These are phyloP conservation scores for Oreochromis spilurus DNA, from an alignment of 2,113 vertebrate species.

Conservation along the genomic window DNA sequence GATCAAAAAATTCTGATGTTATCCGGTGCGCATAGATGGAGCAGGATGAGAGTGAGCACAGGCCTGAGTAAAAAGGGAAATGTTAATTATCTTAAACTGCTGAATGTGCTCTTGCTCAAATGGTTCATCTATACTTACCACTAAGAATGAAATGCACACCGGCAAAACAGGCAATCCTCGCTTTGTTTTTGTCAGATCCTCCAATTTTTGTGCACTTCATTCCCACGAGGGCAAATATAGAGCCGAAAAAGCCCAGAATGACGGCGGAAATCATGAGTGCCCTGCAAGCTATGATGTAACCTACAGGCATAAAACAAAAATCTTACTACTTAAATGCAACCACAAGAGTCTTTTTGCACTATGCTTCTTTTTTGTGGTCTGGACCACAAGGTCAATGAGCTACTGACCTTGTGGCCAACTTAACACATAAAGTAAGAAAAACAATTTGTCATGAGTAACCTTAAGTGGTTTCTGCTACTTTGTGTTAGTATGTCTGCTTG, in stretches of 20 bases:
- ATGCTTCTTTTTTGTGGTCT: background rate
- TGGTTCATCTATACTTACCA: constrained; percentile 70
- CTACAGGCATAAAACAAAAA: constrained; percentile 59
- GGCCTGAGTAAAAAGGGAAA: constrained; percentile 69
- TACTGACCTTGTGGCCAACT: constrained; percentile 10
- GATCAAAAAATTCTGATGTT: constrained; percentile 94
- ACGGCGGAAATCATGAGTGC: constrained; percentile 91
- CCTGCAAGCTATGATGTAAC: constrained; percentile 93
- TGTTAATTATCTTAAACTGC: background rate
- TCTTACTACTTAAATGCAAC: background rate
- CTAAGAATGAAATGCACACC: constrained; percentile 85
- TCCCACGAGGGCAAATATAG: constrained; percentile 83
- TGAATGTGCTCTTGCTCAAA: background rate
- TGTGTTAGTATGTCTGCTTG: background rate
- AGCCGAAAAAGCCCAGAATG: constrained; percentile 88
- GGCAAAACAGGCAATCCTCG: constrained; percentile 83
- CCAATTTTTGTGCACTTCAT: constrained; percentile 98
- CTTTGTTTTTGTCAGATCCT: constrained; percentile 86
- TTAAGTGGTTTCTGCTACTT: background rate
- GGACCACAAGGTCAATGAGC: constrained; percentile 5
- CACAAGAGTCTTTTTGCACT: background rate
- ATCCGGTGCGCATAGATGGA: constrained; percentile 94
- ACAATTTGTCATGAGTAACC: constrained; percentile 26
- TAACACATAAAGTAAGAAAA: constrained; percentile 23
- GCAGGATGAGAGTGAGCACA: constrained; percentile 87